Evolutionary conservation across 2,888 invertebrate genomes (phyloP), one percentile per base, ranked within the genome.

Genomic region (Cosmorhoe ocellata): DNA sequence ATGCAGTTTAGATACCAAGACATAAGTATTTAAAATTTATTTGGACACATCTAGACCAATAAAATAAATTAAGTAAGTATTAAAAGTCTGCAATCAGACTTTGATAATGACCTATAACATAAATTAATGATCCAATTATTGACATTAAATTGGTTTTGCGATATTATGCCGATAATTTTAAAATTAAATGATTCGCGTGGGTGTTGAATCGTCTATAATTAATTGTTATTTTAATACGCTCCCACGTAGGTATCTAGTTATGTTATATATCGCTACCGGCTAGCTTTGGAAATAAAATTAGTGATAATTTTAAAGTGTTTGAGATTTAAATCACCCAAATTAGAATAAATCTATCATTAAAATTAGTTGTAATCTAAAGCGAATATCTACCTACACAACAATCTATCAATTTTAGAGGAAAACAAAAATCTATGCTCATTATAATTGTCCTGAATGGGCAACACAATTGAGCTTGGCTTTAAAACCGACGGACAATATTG

Each of bases 191-290:
- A 33, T 33, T 27, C 2, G 46, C 53, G 57, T 58, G 43, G 58
- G 61, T 44, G 53, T 37, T 33, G 36, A 30, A 47, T 48, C 33
- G 13, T 3, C 4, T 36, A 47, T 57, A 59, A 61, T 57, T 57
- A 57, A 61, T 59, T 56, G 46, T 56, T 57, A 39, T 49, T 46
- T 56, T 58, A 58, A 58, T 54, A 39, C 39, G 27, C 41, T 34
- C 48, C 55, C 41, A 50, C 51, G 31, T 38, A 41, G 42, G 9
- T 46, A 49, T 56, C 47, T 47, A 39, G 38, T 53, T 47, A 47
- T 51, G 27, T 13, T 13, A 27, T n/a, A 43, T 32, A 40, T 51
- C 12, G 52, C 45, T 51, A 51, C 45, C 37, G 30, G 47, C 31
- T 28, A 37, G 14, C 28, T 30, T 41, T 24, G 14, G 40, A 30